Evolutionary conservation across 2,888 invertebrate genomes (phyloP).

Genomic region (Neoascia interrupta): DNA sequence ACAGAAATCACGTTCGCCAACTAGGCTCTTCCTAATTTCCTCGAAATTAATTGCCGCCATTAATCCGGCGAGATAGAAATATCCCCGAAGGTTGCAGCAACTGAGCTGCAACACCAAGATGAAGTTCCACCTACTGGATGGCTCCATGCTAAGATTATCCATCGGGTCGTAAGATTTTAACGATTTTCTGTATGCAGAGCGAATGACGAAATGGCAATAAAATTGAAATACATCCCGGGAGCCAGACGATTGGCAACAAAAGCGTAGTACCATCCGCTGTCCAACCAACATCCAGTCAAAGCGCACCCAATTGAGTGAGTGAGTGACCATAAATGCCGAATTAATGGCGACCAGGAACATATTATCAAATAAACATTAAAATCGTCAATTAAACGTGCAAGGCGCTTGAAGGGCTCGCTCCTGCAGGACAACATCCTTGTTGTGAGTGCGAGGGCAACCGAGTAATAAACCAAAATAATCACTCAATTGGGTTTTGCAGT

Average conservation of each 20-base stretch:
- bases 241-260: conserved; percentile 49
- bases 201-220: conserved; percentile 59
- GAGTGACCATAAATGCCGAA: conserved; percentile 43
- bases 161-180: conserved; percentile 26
- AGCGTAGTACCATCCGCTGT: conserved; percentile 18
- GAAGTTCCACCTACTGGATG: conserved; percentile 21
- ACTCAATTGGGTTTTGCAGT: conserved; percentile 61
- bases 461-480: conserved; percentile 49
- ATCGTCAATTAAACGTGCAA: conserved; percentile 45
- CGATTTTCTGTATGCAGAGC: conserved; percentile 36
- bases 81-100: conserved; percentile 24
- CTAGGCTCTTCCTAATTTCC: conserved; percentile 66
- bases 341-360: conserved; percentile 68
- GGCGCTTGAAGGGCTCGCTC: conserved; percentile 3
- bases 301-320: conserved; percentile 53
- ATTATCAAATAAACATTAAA: conserved; percentile 67
- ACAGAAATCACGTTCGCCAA: conserved; percentile 43
- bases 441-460: background rate
- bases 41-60: conserved; percentile 67
- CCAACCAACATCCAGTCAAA: no score
- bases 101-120: conserved; percentile 24
- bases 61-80: conserved; percentile 54
- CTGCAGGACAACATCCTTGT: conserved; percentile 8
- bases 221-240: conserved; percentile 52
- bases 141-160: background rate